Percentiles rank a stretch among this genome's conserved stretches.
phyloP scores from a whole-genome alignment of 2,113 vertebrate species.

The Tetrax tetrax region DNA sequence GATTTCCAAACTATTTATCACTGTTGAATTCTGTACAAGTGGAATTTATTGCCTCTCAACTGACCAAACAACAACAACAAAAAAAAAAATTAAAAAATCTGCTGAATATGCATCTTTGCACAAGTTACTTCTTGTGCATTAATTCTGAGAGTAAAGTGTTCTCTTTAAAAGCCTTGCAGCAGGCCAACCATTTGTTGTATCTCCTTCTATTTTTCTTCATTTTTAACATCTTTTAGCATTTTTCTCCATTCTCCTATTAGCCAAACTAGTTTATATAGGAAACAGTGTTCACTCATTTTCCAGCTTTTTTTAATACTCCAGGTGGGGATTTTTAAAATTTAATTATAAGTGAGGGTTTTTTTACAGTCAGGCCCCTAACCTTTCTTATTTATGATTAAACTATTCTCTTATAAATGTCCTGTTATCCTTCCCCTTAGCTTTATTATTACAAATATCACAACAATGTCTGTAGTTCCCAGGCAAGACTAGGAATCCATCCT shows the following conservation, averaged over 20 bases:
- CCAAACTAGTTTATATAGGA: neutral
- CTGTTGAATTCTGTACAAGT: constrained; percentile 19
- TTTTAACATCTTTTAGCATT: neutral
- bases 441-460: neutral
- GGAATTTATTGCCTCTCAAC: constrained; percentile 55
- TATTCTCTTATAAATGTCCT: neutral
- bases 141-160: neutral
- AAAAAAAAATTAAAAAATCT: constrained; percentile 27
- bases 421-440: neutral
- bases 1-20: constrained; percentile 63
- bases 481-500: neutral
- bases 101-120: neutral
- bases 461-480: neutral
- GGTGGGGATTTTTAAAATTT: neutral
- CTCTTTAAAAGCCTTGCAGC: neutral
- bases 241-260: neutral
- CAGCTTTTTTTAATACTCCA: neutral
- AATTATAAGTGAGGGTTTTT: neutral
- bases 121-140: constrained; percentile 1
- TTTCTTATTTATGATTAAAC: neutral
- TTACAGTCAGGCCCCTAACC: neutral
- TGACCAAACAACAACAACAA: constrained; percentile 52
- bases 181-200: neutral
- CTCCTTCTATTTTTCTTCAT: neutral
- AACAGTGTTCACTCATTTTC: neutral